These are phyloP conservation scores for Drosophila ironensis DNA, from an alignment of 1,140 invertebrate species.

Conservation along the genomic window DNA sequence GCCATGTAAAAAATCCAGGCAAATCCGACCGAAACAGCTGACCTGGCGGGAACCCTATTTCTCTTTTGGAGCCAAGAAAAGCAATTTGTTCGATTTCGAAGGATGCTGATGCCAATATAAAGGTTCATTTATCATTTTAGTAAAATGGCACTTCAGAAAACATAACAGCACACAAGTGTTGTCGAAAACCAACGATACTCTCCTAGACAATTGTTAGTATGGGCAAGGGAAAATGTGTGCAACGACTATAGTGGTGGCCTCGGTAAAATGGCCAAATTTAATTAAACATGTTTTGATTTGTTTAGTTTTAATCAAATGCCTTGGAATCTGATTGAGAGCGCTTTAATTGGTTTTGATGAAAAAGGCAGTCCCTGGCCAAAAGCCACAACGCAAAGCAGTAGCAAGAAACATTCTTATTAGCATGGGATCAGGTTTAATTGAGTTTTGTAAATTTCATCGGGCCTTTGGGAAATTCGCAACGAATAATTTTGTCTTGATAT, in stretches of 20 bases:
- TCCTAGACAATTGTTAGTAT: too few species aligned
- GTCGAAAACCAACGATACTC: too few species aligned
- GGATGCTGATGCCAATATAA: constrained; percentile 3
- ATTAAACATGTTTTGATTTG: constrained; percentile 2
- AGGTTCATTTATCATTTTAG: constrained; percentile 29
- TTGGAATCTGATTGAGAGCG: not conserved
- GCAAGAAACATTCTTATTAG: constrained; percentile 49
- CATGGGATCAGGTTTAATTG: constrained; percentile 64
- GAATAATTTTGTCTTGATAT: constrained; percentile 9
- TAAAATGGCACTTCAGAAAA: not conserved
- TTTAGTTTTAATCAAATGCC: not conserved
- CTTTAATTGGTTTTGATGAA: constrained; percentile 57
- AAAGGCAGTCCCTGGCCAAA: not conserved
- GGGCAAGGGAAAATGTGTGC: too few species aligned
- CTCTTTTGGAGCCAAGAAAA: not conserved
- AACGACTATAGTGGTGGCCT: too few species aligned
- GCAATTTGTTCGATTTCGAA: constrained; percentile 3
- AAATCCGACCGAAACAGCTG: not conserved
- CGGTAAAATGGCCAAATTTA: too few species aligned
- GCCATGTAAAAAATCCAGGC: not conserved
- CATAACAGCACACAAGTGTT: not conserved
- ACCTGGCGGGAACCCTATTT: not conserved
- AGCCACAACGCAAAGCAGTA: not conserved
- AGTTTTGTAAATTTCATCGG: constrained; percentile 35
- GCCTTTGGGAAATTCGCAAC: constrained; percentile 23